Percentiles rank a stretch among this genome's conserved stretches.
These are phyloP conservation scores for Chloroceryle inda DNA, from an alignment of 2,797 vertebrate genomes.

Conservation along the genomic window DNA sequence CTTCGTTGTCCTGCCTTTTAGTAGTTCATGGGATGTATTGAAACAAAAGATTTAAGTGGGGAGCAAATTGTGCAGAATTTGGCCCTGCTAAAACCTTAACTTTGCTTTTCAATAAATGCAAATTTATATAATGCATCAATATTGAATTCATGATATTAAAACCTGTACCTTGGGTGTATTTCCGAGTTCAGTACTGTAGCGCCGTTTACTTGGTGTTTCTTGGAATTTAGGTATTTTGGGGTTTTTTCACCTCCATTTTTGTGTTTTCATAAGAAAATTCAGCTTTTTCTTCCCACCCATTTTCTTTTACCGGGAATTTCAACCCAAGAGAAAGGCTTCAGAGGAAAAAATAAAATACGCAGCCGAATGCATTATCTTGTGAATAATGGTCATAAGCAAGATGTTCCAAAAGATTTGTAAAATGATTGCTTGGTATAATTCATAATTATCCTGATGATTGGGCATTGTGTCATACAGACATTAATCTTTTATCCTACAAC, in stretches of 20 bases:
- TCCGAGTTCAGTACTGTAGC: background rate
- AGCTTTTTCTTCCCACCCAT: fast-evolving
- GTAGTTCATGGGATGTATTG: background rate
- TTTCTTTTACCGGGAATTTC: background rate
- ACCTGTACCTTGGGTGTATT: background rate
- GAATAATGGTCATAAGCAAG: conserved; percentile 37
- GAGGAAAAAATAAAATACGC: background rate
- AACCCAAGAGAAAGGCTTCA: background rate
- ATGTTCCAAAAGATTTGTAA: conserved; percentile 35
- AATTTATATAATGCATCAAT: background rate
- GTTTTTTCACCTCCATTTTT: background rate
- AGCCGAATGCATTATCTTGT: background rate
- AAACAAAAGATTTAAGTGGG: background rate
- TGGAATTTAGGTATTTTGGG: background rate
- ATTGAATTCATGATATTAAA: background rate
- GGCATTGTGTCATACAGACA: background rate
- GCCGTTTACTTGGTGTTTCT: background rate
- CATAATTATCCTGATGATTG: conserved; percentile 9
- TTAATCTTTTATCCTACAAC: background rate
- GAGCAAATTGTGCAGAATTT: background rate
- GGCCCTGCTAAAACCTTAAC: background rate
- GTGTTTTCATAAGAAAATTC: background rate
- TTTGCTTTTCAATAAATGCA: background rate
- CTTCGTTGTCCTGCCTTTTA: background rate
- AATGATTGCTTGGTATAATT: conserved; percentile 7